phyloP scores from a whole-genome alignment of 2,113 vertebrate species.

The Eclectus roratus region DNA sequence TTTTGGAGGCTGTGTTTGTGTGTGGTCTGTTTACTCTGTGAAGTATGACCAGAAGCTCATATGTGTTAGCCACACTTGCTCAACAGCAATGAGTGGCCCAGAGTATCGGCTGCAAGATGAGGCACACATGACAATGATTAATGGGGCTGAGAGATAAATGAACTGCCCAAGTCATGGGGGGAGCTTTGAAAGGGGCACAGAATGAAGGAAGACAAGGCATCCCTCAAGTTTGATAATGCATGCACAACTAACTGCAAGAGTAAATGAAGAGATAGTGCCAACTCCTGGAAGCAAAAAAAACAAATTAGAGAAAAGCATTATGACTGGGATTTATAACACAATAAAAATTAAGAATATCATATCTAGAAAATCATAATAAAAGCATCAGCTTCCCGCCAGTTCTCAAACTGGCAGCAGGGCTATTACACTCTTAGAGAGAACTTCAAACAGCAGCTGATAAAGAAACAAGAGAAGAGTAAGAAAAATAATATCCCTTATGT shows the following conservation, averaged over 20 bases:
- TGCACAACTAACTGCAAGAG: neutral
- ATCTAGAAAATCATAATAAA: neutral
- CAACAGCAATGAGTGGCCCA: neutral
- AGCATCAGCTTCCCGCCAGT: neutral
- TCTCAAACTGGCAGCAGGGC: neutral
- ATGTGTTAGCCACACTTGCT: neutral
- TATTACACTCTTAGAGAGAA: neutral
- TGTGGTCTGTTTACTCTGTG: constrained; percentile 31
- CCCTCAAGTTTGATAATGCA: neutral
- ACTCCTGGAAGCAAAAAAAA: neutral
- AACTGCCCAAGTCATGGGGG: neutral
- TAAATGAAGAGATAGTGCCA: neutral
- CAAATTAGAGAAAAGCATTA: neutral
- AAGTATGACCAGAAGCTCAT: neutral
- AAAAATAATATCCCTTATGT: neutral
- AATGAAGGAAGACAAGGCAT: neutral
- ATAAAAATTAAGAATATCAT: neutral
- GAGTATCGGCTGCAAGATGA: neutral
- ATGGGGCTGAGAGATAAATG: neutral
- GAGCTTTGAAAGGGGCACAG: neutral
- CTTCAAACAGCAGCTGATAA: neutral
- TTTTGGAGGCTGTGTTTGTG: neutral
- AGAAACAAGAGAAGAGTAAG: neutral
- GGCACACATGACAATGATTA: constrained; percentile 14
- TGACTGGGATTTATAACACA: neutral